Evolutionary conservation across 2,888 invertebrate genomes (phyloP), one percentile per base, ranked within the genome.

Genomic region (Caenorhabditis imperialis): DNA sequence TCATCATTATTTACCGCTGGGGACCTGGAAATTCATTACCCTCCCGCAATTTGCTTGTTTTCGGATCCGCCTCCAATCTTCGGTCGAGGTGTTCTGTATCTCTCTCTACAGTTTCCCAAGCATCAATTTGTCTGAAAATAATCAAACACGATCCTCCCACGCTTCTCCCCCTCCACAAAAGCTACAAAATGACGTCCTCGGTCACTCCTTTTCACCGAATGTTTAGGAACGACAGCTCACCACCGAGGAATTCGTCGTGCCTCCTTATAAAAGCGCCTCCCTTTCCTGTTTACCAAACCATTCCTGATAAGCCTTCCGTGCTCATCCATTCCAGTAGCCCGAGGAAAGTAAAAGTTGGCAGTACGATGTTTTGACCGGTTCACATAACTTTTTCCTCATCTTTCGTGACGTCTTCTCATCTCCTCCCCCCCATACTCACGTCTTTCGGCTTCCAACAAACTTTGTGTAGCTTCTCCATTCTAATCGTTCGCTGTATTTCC

Each of bases 141-240:
- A n/a, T n/a, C n/a, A n/a, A n/a, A n/a, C n/a, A n/a, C n/a, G n/a
- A n/a, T n/a, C 30, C 62, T 8, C 44, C 45, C 25, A 14, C 61
- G 45, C 14, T 10, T 16, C 3, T 48, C n/a, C n/a, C 14, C 33
- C n/a, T 18, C 16, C 20, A 62, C 62, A 62, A 45, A 53, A 44
- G 22, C 44, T 22, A 62, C 47, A 54, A 48, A 48, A 42, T 65
- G 65, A 65, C 65, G 65, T 55, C 27, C 10, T 10, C 30, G 7
- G 7, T 30, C 10, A 30, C 35, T 37, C 20, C 37, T 47, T 54
- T 63, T 63, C 63, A 45, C 35, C 33, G 22, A 63, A 54, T 63
- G 63, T 63, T 63, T 63, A 47, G 53, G 55, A 42, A 54, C 33
- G 48, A 27, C 55, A 55, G 65, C 65, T 65, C 65, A 65, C 55